Evolutionary conservation across 2,113 vertebrate genomes (phyloP), one percentile per base, ranked within the genome.

Genomic region (Enhydra lutris): DNA sequence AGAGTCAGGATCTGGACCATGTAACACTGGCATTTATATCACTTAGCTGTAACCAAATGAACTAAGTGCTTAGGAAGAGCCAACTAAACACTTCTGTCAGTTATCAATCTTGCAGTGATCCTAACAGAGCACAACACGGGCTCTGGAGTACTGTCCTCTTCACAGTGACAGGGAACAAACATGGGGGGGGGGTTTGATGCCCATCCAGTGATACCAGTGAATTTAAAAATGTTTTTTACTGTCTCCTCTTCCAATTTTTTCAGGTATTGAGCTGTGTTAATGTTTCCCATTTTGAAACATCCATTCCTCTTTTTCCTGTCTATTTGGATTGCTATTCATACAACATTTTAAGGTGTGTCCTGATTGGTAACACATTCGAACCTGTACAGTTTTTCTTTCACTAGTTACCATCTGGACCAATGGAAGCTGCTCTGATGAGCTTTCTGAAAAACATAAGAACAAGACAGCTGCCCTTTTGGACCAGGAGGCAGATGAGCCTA

Each of bases 21-120:
- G 31, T 76, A 65, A 57, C 61, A 61, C 26, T 50, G 76, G 31
- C 80, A 82, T 95, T 85, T 63, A 57, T 85, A 91, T 94, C 59
- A 71, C 69, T 97, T 71, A 85, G 80, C 65, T 89, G n/a, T 73
- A 86, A 91, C 78, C 78, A 83, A 73, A 83, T 57, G 95, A 79
- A 92, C 74, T 74, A 82, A 95, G 74, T 65, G 83, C 45, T 92
- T 39, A 12, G 59, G 80, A 94, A 88, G 24, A 85, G 71, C 87
- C 82, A 65, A n/a, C 61, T 45, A 59, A 67, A 89, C 26, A 69
- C 11, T 76, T 76, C 67, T 26, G 39, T 47, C 80, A 74, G 76
- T 91, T 86, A 78, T 45, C 78, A 87, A 0, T 85, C 94, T 92
- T 15, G 2, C 23, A 45, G 69, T 17, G 86, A 69, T 4, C 52